Evolutionary conservation across 2,888 invertebrate genomes (phyloP).

Genomic region (Lasioglossum malachurum): DNA sequence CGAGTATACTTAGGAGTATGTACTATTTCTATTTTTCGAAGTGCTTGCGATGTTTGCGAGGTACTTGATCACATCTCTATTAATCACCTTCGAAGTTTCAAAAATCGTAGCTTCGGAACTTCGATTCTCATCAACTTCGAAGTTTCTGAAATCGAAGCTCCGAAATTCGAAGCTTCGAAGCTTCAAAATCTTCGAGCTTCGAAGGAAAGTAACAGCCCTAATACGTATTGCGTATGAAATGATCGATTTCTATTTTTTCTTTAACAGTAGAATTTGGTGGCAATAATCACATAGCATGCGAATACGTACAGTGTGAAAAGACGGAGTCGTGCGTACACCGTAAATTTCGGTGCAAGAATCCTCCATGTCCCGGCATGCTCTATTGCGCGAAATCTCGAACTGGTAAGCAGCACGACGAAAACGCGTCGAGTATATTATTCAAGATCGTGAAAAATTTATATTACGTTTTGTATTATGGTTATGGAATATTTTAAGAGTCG

Average conservation of each 20-base stretch:
- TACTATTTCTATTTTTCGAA: too few species aligned
- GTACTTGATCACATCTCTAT: too few species aligned
- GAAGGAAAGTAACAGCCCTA: too few species aligned
- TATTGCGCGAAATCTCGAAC: slow-evolving; percentile 76
- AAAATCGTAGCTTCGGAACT: too few species aligned
- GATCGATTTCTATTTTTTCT: not conserved
- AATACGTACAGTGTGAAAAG: slow-evolving; percentile 68
- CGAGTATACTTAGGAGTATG: too few species aligned
- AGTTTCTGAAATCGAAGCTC: too few species aligned
- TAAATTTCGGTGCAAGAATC: slow-evolving; percentile 76
- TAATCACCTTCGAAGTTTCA: too few species aligned
- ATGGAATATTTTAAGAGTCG: slow-evolving; percentile 69
- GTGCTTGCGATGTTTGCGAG: too few species aligned
- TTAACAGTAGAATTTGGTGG: slow-evolving; percentile 1
- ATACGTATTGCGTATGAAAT: not conserved
- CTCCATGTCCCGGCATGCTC: slow-evolving; percentile 78
- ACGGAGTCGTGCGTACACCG: slow-evolving; percentile 74
- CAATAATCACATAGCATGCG: slow-evolving; percentile 68
- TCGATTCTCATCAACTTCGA: too few species aligned
- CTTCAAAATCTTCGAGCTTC: too few species aligned
- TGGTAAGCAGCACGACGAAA: slow-evolving; percentile 64
- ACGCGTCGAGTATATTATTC: not conserved
- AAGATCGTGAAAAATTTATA: not conserved
- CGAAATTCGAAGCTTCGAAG: too few species aligned
- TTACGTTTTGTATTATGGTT: not conserved